Conservation (phyloP, 2,797 vertebrate species). For the Amazona finschi region DNA sequence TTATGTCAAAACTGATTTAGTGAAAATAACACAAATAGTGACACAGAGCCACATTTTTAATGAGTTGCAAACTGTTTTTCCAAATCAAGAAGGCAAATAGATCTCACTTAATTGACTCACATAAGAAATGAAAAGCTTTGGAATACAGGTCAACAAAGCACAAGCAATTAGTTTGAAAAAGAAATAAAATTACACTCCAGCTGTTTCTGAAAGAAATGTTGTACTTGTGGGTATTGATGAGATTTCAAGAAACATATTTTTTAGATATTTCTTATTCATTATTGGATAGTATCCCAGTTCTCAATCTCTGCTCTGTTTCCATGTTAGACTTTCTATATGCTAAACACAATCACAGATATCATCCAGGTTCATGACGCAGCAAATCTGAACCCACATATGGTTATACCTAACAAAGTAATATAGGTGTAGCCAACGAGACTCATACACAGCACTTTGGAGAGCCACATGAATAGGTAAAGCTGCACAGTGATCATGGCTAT, state of each 20-base stretch:
- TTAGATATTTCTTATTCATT: background rate
- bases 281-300: background rate
- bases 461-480: background rate
- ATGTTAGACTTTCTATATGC: background rate
- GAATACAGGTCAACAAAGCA: background rate
- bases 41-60: background rate
- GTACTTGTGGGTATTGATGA: background rate
- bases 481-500: background rate
- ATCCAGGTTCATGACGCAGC: background rate
- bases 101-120: background rate
- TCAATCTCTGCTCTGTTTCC: background rate
- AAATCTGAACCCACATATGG: background rate
- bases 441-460: background rate
- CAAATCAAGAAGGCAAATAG: background rate
- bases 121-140: background rate
- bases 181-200: background rate
- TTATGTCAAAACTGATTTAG: background rate
- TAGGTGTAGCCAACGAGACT: fast-evolving
- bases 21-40: background rate
- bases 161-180: background rate
- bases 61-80: background rate
- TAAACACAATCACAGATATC: background rate
- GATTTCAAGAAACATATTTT: background rate
- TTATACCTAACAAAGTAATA: background rate
- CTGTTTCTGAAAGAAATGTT: background rate